A percentile compares a stretch with the other conserved stretches of the same genome.
Evolutionary conservation across 1,140 invertebrate genomes (phyloP).

Genomic region (Anoplophora glabripennis): DNA sequence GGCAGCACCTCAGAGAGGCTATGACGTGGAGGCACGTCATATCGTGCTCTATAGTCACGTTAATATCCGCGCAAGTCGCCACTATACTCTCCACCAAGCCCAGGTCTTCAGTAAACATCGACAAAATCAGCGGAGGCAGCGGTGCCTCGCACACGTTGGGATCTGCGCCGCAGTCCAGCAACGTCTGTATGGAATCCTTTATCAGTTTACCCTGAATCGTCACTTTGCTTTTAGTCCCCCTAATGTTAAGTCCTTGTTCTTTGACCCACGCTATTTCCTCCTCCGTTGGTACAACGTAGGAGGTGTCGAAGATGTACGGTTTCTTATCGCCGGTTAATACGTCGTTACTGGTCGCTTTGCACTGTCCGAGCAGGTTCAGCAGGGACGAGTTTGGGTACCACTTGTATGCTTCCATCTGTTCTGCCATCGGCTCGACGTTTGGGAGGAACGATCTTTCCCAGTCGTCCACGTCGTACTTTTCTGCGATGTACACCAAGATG

Average conservation of each 20-base stretch:
- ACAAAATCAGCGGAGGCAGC: conserved; percentile 49
- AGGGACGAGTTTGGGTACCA: conserved; percentile 35
- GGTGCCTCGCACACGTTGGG: conserved; percentile 49
- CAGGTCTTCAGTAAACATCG: conserved; percentile 44
- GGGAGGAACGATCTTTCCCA: conserved; percentile 48
- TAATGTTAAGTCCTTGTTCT: not conserved
- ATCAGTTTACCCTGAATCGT: too few relatives aligned
- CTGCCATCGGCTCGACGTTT: conserved; percentile 21
- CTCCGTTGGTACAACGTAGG: not conserved
- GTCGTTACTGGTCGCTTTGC: not conserved
- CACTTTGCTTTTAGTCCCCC: too few relatives aligned
- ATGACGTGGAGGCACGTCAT: conserved; percentile 50
- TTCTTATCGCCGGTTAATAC: not conserved
- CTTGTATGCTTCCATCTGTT: conserved; percentile 43
- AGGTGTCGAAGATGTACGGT: not conserved
- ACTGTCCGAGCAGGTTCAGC: conserved; percentile 5
- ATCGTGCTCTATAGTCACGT: conserved; percentile 45
- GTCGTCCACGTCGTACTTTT: conserved; percentile 43
- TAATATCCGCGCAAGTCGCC: conserved; percentile 46
- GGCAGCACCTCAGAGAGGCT: conserved; percentile 42
- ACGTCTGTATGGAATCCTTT: conserved; percentile 44
- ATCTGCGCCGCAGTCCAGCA: conserved; percentile 50
- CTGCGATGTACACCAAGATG: conserved; percentile 47
- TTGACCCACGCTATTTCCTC: not conserved
- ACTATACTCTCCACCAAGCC: conserved; percentile 48